Evolutionary conservation across 2,888 invertebrate genomes (phyloP).

Genomic region (Drosophila differens): DNA sequence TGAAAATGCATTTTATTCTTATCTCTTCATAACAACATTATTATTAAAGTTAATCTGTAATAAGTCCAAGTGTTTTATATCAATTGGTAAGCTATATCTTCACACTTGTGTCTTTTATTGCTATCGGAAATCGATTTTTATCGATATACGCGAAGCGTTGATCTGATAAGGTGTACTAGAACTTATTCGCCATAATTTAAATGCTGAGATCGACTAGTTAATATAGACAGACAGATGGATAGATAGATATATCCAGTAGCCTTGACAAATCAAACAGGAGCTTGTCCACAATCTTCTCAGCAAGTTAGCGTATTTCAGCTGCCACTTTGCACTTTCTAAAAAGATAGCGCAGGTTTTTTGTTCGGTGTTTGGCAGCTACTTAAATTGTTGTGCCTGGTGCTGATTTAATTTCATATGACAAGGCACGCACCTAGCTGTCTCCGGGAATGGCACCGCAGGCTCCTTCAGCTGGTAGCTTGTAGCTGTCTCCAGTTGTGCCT

Average conservation of each 20-base stretch:
- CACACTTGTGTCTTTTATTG: neutral
- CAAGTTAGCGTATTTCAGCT: slow-evolving; percentile 9
- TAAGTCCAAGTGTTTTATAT: too few relatives aligned
- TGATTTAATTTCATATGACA: slow-evolving; percentile 56
- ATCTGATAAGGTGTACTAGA: fast-evolving
- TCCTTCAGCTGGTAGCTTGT: slow-evolving; percentile 12
- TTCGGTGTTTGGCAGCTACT: slow-evolving; percentile 39
- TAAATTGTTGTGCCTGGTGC: slow-evolving; percentile 38
- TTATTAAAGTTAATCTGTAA: neutral
- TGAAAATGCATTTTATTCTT: neutral
- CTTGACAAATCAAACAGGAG: neutral
- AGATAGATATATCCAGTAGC: neutral
- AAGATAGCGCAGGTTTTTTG: neutral
- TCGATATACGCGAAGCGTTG: neutral
- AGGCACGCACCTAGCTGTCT: slow-evolving; percentile 44
- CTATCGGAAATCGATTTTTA: neutral
- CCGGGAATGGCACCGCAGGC: neutral
- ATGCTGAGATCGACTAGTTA: neutral
- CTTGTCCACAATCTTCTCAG: neutral
- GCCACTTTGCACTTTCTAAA: neutral
- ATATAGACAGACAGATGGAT: neutral
- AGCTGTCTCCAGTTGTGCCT: slow-evolving; percentile 66
- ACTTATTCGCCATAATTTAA: neutral
- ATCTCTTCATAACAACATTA: neutral
- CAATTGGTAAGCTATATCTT: neutral